Base-by-base conservation (phyloP, 1,140 invertebrate species). In the Nasonia vitripennis region DNA sequence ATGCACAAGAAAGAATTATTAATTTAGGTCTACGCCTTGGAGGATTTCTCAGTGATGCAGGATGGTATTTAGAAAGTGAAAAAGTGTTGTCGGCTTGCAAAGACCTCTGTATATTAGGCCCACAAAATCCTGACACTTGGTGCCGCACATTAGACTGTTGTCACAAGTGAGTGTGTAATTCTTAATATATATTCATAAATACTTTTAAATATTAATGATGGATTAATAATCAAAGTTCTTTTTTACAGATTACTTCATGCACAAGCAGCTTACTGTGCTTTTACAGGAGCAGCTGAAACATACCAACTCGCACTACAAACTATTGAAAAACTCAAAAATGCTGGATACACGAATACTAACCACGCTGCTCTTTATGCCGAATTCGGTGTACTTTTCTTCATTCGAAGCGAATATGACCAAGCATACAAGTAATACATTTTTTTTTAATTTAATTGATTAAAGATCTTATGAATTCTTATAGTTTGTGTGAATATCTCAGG, bases 41-140 rank as follows among this genome's bases (percentile, higher is more conserved):
- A 87, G 95, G 95, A 81, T 98, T 98, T 93, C 94, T 98, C 1
- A 96, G 95, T 89, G 97, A 98, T 89, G 96, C 96, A n/a, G 97
- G 97, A 1, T 98, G 97, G 96, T 97, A 96, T 92, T 90, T 91
- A 45, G 95, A 97, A 89, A 96, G 96, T 89, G 95, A 96, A 89
- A 92, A 94, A 37, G 95, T 98, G 74, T 93, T 98, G 86, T 91
- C 94, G 82, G 92, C 94, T 12, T 97, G 95, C 90, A 94, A 94
- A 88, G 91, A 94, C 86, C 89, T 96, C 23, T 96, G 95, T 90
- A 91, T 94, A 75, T 89, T 88, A 80, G 92, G 93, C 85, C 93
- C 93, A 70, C 93, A 93, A 86, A 94, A 92, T 67, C 92, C 92
- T 17, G 85, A 89, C 74, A 90, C 88, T 84, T 94, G 92, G 91